Percentiles rank a stretch among this genome's conserved stretches.
These are phyloP conservation scores for Choristoneura rosaceana DNA, from an alignment of 2,888 invertebrate species.

Conservation along the genomic window DNA sequence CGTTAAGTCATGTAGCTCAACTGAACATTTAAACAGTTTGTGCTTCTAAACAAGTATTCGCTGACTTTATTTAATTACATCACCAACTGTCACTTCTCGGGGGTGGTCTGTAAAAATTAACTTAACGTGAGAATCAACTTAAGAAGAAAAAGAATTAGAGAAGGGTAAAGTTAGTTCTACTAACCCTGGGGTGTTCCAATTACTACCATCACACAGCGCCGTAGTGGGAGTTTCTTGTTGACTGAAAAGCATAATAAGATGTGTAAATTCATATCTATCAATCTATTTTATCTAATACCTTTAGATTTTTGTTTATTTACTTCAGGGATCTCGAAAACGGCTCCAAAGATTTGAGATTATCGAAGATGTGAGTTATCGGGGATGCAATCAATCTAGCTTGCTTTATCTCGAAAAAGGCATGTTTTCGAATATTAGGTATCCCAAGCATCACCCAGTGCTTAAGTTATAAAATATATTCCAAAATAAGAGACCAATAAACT, in stretches of 20 bases:
- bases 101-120: conserved; percentile 65
- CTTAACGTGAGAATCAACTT: background rate
- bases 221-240: conserved; percentile 78
- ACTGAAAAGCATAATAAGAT: conserved; percentile 50
- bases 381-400: no score
- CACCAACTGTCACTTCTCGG: conserved; percentile 79
- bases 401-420: no score
- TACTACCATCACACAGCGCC: conserved; percentile 71
- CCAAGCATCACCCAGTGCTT: no score
- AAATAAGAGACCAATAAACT: no score
- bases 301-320: no score
- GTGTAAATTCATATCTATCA: no score
- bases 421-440: no score
- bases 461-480: no score
- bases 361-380: no score
- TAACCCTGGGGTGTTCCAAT: conserved; percentile 77
- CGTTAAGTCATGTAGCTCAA: background rate
- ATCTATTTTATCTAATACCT: no score
- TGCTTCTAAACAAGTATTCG: conserved; percentile 9
- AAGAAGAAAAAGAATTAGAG: background rate
- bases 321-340: no score
- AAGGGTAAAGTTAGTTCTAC: conserved; percentile 33
- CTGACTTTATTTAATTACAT: conserved; percentile 40
- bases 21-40: conserved; percentile 22
- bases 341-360: no score